Evolutionary conservation across 2,888 invertebrate species (phyloP).

Genomic region (Elysia crispata): DNA sequence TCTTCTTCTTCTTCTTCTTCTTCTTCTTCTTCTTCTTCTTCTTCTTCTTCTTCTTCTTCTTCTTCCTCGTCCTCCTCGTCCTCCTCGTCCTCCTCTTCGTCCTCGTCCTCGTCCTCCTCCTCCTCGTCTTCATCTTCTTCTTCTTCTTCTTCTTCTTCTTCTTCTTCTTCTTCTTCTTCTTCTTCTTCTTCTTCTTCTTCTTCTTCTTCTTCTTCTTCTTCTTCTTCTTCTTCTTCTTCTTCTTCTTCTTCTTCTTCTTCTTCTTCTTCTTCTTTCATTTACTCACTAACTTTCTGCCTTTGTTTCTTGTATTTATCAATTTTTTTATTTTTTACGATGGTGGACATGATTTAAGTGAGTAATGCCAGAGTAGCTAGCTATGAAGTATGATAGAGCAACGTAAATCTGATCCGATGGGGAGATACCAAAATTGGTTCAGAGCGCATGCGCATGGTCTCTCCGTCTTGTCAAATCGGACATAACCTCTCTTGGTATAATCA

Average conservation of each 20-base stretch:
- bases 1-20: slow-evolving; percentile 24
- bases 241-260: slow-evolving; percentile 22
- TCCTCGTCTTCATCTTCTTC: too few species aligned
- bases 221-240: background rate
- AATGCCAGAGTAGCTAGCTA: too few species aligned
- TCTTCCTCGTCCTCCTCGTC: background rate
- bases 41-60: slow-evolving; percentile 25
- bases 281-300: background rate
- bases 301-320: too few species aligned
- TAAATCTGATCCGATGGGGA: too few species aligned
- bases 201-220: slow-evolving; percentile 28
- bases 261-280: slow-evolving; percentile 18
- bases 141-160: slow-evolving; percentile 24
- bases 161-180: slow-evolving; percentile 20
- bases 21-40: slow-evolving; percentile 37
- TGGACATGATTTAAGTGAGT: too few species aligned
- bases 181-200: slow-evolving; percentile 36
- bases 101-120: too few species aligned
- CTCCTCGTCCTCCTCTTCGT: slow-evolving; percentile 19
- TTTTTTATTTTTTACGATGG: too few species aligned
- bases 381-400: too few species aligned
- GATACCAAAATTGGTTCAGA: too few species aligned
- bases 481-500: too few species aligned
- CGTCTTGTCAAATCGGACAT: too few species aligned
- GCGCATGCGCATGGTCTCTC: too few species aligned